A percentile compares a stretch with the other conserved stretches of the same genome.
These are phyloP conservation scores for Rhabdornis inornatus DNA, from an alignment of 2,113 vertebrate species.

Conservation along the genomic window DNA sequence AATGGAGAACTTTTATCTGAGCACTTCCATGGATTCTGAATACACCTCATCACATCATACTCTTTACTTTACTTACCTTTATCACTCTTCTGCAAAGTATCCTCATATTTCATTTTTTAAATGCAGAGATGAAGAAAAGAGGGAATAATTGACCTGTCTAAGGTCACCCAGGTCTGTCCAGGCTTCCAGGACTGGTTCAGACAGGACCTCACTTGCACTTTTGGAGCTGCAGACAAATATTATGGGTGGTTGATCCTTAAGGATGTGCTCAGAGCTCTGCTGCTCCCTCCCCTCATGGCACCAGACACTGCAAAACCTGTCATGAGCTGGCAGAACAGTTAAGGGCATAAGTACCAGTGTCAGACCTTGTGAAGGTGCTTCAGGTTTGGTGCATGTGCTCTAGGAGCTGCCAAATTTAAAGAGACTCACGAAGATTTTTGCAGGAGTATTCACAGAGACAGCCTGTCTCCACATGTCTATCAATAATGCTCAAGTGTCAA, in stretches of 20 bases:
- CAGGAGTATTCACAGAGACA: constrained; percentile 13
- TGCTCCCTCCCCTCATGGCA: not conserved
- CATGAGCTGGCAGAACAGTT: not conserved
- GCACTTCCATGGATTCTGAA: not conserved
- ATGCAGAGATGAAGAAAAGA: not conserved
- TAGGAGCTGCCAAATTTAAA: constrained; percentile 1
- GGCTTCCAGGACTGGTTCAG: not conserved
- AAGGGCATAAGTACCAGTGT: not conserved
- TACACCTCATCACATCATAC: not conserved
- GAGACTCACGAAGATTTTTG: not conserved
- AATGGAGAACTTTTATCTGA: not conserved
- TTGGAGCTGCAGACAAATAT: not conserved
- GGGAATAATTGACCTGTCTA: not conserved
- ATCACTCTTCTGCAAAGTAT: not conserved
- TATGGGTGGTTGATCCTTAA: not conserved
- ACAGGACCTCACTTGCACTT: not conserved
- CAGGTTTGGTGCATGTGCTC: not conserved
- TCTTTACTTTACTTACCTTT: not conserved
- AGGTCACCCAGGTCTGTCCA: not conserved
- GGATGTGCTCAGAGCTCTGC: not conserved
- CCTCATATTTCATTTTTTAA: not conserved
- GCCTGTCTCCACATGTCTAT: not conserved
- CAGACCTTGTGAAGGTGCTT: constrained; percentile 15
- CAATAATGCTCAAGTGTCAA: not conserved
- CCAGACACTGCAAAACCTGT: not conserved